Base-by-base conservation (phyloP, 2,888 invertebrate genomes). In the Chymomyza caudatula region DNA sequence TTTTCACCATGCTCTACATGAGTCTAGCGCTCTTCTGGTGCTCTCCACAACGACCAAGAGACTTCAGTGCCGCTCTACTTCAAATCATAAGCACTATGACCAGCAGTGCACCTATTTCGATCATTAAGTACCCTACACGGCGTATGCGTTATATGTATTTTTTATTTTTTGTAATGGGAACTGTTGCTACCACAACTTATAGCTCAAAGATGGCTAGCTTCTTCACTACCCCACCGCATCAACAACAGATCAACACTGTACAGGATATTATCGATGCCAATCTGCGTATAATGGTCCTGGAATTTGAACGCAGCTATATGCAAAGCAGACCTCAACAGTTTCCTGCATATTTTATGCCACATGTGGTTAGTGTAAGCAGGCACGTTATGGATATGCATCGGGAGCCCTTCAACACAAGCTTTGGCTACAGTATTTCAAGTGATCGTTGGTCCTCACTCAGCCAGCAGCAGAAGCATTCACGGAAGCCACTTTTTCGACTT, bases 381-480 rank as follows among this genome's bases (percentile, higher is more conserved):
- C 43, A 44, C 0, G 42, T 53, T 0, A 25, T 79, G 65, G 74
- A 73, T 37, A 88, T 89, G 6, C 78, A 0, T 47, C 42, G 79
- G 0, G 85, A 84, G 15, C 13, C 51, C 2, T 59, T 89, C 1
- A 88, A 89, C 25, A 72, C 71, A 1, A 73, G 67, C 0, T 88
- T 52, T 29, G 89, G 83, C 3, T 89, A 85, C 58, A 77, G 83
- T 4, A 59, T 82, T 2, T 73, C 81, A 58, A 63, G 71, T 1
- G 89, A 89, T 74, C 89, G 88, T 13, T 89, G 89, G 89, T 20
- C 59, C 0, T 85, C 85, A 20, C 57, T 89, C 2, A 63, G 75
- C n/a, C 67, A 75, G 63, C 88, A 88, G 42, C 89, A 89, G 56
- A 15, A 43, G 0, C 77, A 75, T 54, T 44, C 87, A 2, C 67